Conservation (phyloP, 2,888 invertebrate genomes). For the Troilus luridus region DNA sequence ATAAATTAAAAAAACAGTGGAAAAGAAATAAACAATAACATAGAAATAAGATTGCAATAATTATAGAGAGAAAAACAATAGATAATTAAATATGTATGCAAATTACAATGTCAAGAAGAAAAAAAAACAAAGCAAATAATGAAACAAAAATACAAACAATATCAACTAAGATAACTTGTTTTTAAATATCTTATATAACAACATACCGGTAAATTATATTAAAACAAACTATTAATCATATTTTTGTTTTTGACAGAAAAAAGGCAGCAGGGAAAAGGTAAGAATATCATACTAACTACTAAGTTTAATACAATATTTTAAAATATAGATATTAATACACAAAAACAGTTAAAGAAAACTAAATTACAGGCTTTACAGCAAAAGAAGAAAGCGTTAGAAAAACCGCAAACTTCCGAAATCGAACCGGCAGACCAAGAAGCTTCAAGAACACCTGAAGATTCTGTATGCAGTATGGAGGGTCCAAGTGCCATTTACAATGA, state of each 20-base stretch:
- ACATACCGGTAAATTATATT: not conserved
- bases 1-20: too few species aligned
- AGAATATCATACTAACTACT: slow-evolving; percentile 68
- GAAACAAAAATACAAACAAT: too few species aligned
- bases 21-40: too few species aligned
- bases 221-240: slow-evolving; percentile 57
- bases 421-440: slow-evolving; percentile 84
- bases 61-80: too few species aligned
- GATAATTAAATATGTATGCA: too few species aligned
- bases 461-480: slow-evolving; percentile 90
- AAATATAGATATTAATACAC: slow-evolving; percentile 44
- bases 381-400: slow-evolving; percentile 70
- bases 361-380: slow-evolving; percentile 82
- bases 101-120: too few species aligned
- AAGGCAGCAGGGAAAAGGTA: slow-evolving; percentile 90
- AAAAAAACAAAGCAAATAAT: too few species aligned
- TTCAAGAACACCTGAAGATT: slow-evolving; percentile 91
- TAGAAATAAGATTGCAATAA: too few species aligned
- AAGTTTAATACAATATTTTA: not conserved
- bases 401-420: slow-evolving; percentile 71
- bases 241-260: slow-evolving; percentile 76
- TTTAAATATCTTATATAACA: too few species aligned
- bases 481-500: slow-evolving; percentile 71
- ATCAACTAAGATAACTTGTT: too few species aligned
- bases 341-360: slow-evolving; percentile 45